Evolutionary conservation across 2,888 invertebrate genomes (phyloP).

Genomic region (Oligia strigilis): DNA sequence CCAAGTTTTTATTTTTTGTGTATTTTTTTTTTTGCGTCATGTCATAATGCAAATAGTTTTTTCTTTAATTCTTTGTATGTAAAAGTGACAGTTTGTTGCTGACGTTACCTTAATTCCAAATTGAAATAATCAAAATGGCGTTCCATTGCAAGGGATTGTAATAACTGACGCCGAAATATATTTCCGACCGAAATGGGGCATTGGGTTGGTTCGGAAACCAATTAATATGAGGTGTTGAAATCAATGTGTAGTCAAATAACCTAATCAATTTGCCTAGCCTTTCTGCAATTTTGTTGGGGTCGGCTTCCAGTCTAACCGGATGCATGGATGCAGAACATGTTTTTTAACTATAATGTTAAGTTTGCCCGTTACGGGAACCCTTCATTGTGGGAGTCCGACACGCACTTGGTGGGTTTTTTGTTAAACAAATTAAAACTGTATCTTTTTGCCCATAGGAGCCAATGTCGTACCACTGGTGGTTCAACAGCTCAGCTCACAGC

Average conservation of each 20-base stretch:
- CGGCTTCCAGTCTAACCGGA: no score
- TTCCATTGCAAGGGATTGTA: conserved; percentile 21
- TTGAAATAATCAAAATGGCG: conserved; percentile 57
- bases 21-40: neutral
- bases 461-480: conserved; percentile 88
- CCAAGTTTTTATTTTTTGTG: neutral
- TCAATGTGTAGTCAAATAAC: neutral
- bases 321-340: no score
- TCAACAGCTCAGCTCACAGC: conserved; percentile 87
- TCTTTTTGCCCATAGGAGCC: conserved; percentile 76
- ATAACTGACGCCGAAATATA: conserved; percentile 30
- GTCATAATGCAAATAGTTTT: neutral
- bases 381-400: no score
- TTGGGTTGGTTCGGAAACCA: conserved; percentile 8
- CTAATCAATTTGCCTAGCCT: no score
- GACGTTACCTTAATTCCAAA: conserved; percentile 46
- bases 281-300: no score
- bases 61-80: no score
- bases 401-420: neutral
- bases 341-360: no score
- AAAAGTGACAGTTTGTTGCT: neutral
- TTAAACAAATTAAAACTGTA: neutral
- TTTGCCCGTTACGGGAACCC: no score
- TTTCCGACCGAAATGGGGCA: conserved; percentile 33
- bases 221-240: conserved; percentile 48